Evolutionary conservation across 1,140 invertebrate species (phyloP).

Genomic region (Drosophila albomicans): DNA sequence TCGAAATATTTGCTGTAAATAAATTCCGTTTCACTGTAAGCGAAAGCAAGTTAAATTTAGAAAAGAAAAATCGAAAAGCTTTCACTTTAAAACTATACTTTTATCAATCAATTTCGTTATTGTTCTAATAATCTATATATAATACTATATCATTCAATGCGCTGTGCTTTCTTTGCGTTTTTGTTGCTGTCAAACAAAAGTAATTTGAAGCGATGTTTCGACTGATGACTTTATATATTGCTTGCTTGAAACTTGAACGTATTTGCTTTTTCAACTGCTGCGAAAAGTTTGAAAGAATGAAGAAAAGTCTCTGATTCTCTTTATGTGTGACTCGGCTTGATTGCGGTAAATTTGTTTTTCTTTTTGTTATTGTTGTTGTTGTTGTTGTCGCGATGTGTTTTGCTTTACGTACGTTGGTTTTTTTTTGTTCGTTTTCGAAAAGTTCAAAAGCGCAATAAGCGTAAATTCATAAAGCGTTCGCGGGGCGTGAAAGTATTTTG

Average conservation of each 20-base stretch:
- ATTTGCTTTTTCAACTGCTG: background rate
- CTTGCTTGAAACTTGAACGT: slow-evolving; percentile 14
- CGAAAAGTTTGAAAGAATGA: background rate
- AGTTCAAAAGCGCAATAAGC: slow-evolving; percentile 77
- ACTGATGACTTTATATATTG: slow-evolving; percentile 25
- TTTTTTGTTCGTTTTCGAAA: slow-evolving; percentile 42
- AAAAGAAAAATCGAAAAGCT: too few species aligned
- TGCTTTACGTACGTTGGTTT: background rate
- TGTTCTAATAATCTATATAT: background rate
- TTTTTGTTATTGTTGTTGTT: background rate
- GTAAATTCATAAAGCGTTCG: slow-evolving; percentile 76
- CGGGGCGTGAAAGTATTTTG: slow-evolving; percentile 74
- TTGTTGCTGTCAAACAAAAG: background rate
- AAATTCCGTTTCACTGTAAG: too few species aligned
- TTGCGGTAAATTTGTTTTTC: slow-evolving; percentile 1
- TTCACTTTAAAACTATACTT: too few species aligned
- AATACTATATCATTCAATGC: slow-evolving; percentile 10
- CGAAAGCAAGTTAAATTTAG: too few species aligned
- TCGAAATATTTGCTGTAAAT: too few species aligned
- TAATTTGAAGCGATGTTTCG: slow-evolving; percentile 16
- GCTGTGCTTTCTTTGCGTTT: too few species aligned
- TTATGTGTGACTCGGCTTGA: slow-evolving; percentile 9
- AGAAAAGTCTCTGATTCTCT: background rate
- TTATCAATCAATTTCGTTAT: too few species aligned
- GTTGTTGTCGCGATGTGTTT: background rate